Base-by-base conservation (phyloP, 2,113 vertebrate species). In the Laticauda laticaudata region DNA sequence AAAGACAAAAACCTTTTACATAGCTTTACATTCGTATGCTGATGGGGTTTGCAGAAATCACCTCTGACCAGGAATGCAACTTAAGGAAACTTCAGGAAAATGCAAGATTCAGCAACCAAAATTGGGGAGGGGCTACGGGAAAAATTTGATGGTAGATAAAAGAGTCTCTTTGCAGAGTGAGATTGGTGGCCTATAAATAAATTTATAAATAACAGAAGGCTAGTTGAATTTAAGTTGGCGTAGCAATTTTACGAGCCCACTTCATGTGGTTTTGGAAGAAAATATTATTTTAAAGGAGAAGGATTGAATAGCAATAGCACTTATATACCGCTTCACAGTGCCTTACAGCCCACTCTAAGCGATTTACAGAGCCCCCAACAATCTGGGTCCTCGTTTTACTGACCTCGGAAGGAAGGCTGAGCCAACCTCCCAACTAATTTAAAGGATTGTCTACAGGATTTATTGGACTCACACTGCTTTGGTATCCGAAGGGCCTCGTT, bases 401-500 rank as follows among this genome's bases (percentile, higher is more conserved):
- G 2, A 26, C 57, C 57, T 26, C 24, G 57, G 57, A 61, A 61
- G 57, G 57, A 26, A 59, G 57, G 57, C 57, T 24, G 57, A 59
- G 24, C 24, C 57, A 0, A 61, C 24, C 23, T 59, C 26, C 23
- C 57, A 26, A 59, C 57, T 26, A 59, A 59, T 24, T 59, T 0
- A 26, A 59, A 26, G 57, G 23, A 24, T 23, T 2, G 6, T 23
- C 5, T 20, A 20, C 20, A 56, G 54, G 34, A 45, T 45, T 45
- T 5, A 26, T 11, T 29, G 11, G 64, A 98, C 99, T 98, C 95
- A 99, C 99, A 99, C 97, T 99, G 99, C 98, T 99, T 99, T 97
- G 99, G 99, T 99, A 99, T 99, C 98, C 99, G 98, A 95, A 99
- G 99, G 92, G 99, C 97, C 97, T 99, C 99, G 0, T 96, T 96